These are phyloP conservation scores for Marisa cornuarietis DNA, from an alignment of 1,140 invertebrate species.

Conservation along the genomic window DNA sequence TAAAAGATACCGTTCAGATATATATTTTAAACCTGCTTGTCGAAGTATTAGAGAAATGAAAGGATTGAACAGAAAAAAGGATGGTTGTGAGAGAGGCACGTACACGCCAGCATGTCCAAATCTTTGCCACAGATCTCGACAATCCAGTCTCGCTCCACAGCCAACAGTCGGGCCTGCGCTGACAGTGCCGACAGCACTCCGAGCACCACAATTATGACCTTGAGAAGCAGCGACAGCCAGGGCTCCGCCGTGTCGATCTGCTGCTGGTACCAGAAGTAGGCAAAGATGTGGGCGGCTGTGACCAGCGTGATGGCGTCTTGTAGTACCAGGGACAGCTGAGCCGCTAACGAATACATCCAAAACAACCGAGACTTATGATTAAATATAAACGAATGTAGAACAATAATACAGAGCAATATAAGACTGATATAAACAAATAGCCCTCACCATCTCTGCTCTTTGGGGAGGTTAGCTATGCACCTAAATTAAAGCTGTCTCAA, in stretches of 20 bases:
- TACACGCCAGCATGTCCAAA: conserved; percentile 43
- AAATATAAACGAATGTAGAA: too few species aligned
- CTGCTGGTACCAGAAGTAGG: conserved; percentile 29
- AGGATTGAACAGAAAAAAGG: not conserved
- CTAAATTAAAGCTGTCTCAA: too few species aligned
- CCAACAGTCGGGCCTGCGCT: conserved; percentile 65
- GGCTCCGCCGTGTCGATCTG: conserved; percentile 17
- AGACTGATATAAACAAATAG: too few species aligned
- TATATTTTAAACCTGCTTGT: too few species aligned
- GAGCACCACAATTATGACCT: conserved; percentile 44
- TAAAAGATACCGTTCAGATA: too few species aligned
- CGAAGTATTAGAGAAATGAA: too few species aligned
- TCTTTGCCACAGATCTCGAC: conserved; percentile 59
- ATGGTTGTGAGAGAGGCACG: conserved; percentile 17
- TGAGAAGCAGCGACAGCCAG: conserved; percentile 21
- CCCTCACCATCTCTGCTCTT: too few species aligned
- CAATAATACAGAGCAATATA: too few species aligned
- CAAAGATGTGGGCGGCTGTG: conserved; percentile 40
- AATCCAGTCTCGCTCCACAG: conserved; percentile 70
- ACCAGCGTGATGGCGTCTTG: conserved; percentile 44
- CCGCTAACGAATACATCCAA: conserved; percentile 25
- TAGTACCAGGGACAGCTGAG: conserved; percentile 41
- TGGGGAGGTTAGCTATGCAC: too few species aligned
- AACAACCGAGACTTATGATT: too few species aligned
- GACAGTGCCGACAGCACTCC: conserved; percentile 51